A percentile compares a stretch with the other conserved stretches of the same genome.
Evolutionary conservation across 2,888 invertebrate species (phyloP).

Genomic region (Eumerus sabulonum): DNA sequence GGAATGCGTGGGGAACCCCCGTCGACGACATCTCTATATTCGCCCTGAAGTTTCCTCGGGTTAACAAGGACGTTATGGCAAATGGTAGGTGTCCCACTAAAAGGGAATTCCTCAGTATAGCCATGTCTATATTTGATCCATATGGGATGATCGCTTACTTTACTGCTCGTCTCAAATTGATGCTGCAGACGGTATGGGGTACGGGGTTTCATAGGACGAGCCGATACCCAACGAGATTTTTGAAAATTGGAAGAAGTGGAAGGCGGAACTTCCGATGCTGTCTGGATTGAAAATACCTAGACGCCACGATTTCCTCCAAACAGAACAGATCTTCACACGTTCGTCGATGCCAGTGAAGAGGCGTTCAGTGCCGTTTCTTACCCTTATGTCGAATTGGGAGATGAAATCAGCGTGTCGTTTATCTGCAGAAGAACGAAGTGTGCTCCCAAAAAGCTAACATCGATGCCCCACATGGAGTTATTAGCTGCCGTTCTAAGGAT

Average conservation of each 20-base stretch:
- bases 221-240: constrained; percentile 6
- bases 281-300: neutral
- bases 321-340: neutral
- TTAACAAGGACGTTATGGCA: constrained; percentile 8
- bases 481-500: constrained; percentile 3
- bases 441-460: neutral
- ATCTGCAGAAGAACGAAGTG: constrained; percentile 3
- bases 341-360: constrained; percentile 13
- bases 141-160: constrained; percentile 9
- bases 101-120: constrained; percentile 9
- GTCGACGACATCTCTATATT: neutral
- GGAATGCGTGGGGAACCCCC: constrained; percentile 17
- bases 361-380: constrained; percentile 1
- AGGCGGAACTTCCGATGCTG: neutral
- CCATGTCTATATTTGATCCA: constrained; percentile 15
- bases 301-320: neutral
- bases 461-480: neutral
- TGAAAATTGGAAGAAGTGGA: constrained; percentile 5
- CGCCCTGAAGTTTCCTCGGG: neutral
- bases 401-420: neutral
- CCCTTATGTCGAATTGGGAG: neutral
- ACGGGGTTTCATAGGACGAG: neutral
- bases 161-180: neutral
- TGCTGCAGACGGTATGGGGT: neutral
- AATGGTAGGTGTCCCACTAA: constrained; percentile 8